These are phyloP conservation scores for Caenorhabditis briggsae DNA, from an alignment of 1,140 invertebrate species.

Conservation along the genomic window DNA sequence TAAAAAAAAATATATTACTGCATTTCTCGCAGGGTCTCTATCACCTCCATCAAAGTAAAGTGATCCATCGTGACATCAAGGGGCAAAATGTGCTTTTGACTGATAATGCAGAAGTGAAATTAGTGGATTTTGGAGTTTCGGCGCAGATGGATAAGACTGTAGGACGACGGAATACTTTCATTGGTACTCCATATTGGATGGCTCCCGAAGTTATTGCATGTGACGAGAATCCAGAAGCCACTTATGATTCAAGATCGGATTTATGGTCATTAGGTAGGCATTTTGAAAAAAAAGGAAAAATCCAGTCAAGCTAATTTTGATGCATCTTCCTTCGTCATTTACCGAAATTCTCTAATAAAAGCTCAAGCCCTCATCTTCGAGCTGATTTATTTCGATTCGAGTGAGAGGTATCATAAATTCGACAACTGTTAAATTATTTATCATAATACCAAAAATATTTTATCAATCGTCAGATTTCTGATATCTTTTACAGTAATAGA, in stretches of 20 bases:
- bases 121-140: conserved; percentile 99
- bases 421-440: too few species aligned
- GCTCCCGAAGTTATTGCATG: conserved; percentile 95
- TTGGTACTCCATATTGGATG: conserved; percentile 98
- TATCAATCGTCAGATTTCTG: too few species aligned
- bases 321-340: too few species aligned
- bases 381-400: too few species aligned
- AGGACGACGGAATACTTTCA: conserved; percentile 97
- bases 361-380: too few species aligned
- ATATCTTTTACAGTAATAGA: too few species aligned
- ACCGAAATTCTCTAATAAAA: too few species aligned
- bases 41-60: conserved; percentile 96
- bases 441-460: too few species aligned
- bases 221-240: conserved; percentile 99
- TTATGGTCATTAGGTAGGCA: conserved; percentile 89
- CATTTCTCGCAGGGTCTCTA: conserved; percentile 86
- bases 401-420: too few species aligned
- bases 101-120: conserved; percentile 98
- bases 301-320: too few species aligned
- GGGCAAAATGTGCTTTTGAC: conserved; percentile 99
- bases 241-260: conserved; percentile 98
- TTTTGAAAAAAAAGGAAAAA: background rate
- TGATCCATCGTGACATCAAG: conserved; percentile 99
- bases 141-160: conserved; percentile 99
- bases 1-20: background rate